A percentile compares a stretch with the other conserved stretches of the same genome.
phyloP scores from a whole-genome alignment of 1,140 invertebrate species.

The Glomeris maerens region DNA sequence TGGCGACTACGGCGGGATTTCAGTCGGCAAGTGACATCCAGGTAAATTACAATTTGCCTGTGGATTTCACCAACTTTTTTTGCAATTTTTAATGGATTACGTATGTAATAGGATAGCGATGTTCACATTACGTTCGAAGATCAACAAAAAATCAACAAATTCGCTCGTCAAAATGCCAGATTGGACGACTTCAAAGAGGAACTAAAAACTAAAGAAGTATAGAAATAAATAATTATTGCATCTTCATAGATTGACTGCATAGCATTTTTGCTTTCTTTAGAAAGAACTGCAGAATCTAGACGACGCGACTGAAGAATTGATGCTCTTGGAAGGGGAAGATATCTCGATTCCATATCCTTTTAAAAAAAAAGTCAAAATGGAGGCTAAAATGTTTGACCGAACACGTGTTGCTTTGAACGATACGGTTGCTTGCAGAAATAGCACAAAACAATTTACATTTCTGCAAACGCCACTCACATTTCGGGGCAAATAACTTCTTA shows the following conservation, averaged over 20 bases:
- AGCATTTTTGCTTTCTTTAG: slow-evolving; percentile 31
- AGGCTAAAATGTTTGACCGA: too few species aligned
- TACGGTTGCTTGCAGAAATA: too few species aligned
- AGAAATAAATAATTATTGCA: background rate
- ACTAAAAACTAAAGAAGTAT: slow-evolving; percentile 65
- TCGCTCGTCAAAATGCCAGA: slow-evolving; percentile 81
- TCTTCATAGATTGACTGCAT: background rate
- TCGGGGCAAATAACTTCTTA: too few species aligned
- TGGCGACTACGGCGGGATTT: too few species aligned
- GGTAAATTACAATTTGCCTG: too few species aligned
- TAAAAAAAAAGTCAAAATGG: too few species aligned
- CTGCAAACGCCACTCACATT: too few species aligned
- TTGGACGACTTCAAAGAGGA: slow-evolving; percentile 82
- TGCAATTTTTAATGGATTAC: too few species aligned
- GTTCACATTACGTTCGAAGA: slow-evolving; percentile 90
- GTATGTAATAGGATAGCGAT: slow-evolving; percentile 59
- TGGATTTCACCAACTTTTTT: too few species aligned
- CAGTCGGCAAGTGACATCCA: too few species aligned
- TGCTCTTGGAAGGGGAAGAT: slow-evolving; percentile 59
- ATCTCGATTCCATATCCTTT: slow-evolving; percentile 35
- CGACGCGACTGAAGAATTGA: slow-evolving; percentile 78
- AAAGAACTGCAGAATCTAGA: slow-evolving; percentile 82
- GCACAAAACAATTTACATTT: too few species aligned
- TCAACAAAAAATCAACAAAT: slow-evolving; percentile 94
- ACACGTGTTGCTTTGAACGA: too few species aligned